A percentile compares a stretch with the other conserved stretches of the same genome.
phyloP scores from a whole-genome alignment of 2,888 invertebrate genomes.

The Strigamia maritima region DNA sequence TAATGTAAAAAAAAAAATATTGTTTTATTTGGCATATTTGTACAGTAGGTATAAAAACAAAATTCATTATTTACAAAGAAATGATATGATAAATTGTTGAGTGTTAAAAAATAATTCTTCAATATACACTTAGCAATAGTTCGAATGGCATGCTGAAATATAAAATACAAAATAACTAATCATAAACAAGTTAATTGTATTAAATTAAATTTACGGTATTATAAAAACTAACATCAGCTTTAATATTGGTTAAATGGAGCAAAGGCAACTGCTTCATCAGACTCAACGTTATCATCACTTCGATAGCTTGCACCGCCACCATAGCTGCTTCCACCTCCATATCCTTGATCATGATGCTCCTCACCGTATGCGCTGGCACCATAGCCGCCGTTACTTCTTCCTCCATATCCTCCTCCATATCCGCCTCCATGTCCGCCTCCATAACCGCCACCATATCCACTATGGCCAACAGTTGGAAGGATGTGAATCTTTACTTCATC shows the following conservation, averaged over 20 bases:
- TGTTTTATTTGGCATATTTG: not conserved
- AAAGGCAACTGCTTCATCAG: not conserved
- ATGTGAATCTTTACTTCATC: constrained; percentile 11
- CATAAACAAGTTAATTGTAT: not conserved
- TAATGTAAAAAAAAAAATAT: not conserved
- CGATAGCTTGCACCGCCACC: not conserved
- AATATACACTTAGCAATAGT: not conserved
- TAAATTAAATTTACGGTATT: not conserved
- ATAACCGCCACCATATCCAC: not conserved
- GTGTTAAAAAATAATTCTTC: not conserved
- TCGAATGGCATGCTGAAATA: not conserved
- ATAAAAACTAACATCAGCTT: not conserved
- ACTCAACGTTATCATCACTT: not conserved
- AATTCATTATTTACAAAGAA: not conserved
- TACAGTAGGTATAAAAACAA: not conserved
- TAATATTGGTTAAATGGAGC: not conserved
- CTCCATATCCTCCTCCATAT: not conserved
- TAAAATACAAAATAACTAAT: not conserved
- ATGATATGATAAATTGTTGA: not conserved
- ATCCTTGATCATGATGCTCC: not conserved
- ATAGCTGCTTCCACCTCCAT: not conserved
- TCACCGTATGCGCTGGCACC: not conserved
- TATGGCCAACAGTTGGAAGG: not conserved
- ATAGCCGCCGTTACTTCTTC: not conserved
- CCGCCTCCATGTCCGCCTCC: not conserved